Conservation (phyloP, 2,797 vertebrate genomes). For the Melanotaenia parkinsoni region DNA sequence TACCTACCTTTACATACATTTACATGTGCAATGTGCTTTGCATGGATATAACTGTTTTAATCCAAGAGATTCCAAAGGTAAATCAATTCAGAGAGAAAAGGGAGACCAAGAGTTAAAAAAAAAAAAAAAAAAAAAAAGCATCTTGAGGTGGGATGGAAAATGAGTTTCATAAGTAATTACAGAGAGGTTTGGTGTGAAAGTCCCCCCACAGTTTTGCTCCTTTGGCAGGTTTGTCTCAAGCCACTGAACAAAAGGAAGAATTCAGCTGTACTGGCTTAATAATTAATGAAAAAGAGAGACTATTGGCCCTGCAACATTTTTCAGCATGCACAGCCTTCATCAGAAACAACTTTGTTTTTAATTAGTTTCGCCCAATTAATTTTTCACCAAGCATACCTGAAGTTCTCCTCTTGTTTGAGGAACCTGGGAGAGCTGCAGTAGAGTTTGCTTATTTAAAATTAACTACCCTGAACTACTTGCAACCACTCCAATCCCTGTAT, state of each 20-base stretch:
- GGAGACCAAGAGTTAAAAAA: slow-evolving; percentile 1
- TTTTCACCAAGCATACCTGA: slow-evolving; percentile 53
- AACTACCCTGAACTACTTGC: slow-evolving; percentile 41
- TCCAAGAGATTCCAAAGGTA: slow-evolving; percentile 30
- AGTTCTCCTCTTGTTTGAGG: slow-evolving; percentile 45
- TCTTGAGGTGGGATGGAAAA: slow-evolving; percentile 36
- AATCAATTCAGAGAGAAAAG: slow-evolving; percentile 25
- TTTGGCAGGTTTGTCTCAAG: slow-evolving; percentile 40
- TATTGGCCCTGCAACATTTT: slow-evolving; percentile 33
- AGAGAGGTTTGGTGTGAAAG: slow-evolving; percentile 38
- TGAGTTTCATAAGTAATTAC: slow-evolving; percentile 56
- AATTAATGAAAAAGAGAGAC: slow-evolving; percentile 56
- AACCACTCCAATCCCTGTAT: slow-evolving; percentile 14
- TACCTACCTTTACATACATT: slow-evolving; percentile 43
- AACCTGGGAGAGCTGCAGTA: slow-evolving; percentile 35
- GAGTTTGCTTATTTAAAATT: slow-evolving; percentile 53
- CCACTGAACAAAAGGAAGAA: slow-evolving; percentile 55
- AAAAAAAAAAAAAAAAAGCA: slow-evolving; percentile 9
- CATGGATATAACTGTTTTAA: slow-evolving; percentile 30
- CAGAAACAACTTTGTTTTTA: slow-evolving; percentile 64
- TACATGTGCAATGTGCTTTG: slow-evolving; percentile 27
- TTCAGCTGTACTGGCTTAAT: slow-evolving; percentile 39
- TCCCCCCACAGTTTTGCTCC: slow-evolving; percentile 27
- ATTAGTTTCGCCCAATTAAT: slow-evolving; percentile 66
- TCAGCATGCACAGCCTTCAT: slow-evolving; percentile 31